These are phyloP conservation scores for Ectropis crepuscularia DNA, from an alignment of 2,888 invertebrate genomes.

Conservation along the genomic window DNA sequence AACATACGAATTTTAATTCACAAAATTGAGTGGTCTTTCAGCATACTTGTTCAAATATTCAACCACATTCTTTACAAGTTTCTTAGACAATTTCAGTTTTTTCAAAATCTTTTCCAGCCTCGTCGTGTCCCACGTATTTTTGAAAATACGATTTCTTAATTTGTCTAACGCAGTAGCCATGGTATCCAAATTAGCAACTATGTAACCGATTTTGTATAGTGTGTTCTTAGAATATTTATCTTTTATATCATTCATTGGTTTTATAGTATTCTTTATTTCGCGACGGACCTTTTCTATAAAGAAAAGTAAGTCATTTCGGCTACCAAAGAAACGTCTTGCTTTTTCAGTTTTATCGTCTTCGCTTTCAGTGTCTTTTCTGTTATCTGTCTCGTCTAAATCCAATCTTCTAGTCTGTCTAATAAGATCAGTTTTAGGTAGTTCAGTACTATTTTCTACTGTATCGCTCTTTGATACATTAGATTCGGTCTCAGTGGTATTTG, in stretches of 20 bases:
- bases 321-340: neutral
- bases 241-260: constrained; percentile 13
- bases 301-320: constrained; percentile 1
- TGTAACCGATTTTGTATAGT: constrained; percentile 55
- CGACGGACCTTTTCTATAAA: constrained; percentile 6
- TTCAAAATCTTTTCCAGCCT: constrained; percentile 10
- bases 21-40: neutral
- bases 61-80: constrained; percentile 16
- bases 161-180: constrained; percentile 51
- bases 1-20: neutral
- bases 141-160: constrained; percentile 9
- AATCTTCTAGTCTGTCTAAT: neutral
- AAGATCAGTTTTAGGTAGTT: neutral
- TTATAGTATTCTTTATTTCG: constrained; percentile 15
- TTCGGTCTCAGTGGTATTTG: neutral
- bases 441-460: neutral
- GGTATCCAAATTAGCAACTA: constrained; percentile 59
- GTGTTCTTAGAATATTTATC: constrained; percentile 42
- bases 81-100: constrained; percentile 15
- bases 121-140: neutral
- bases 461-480: neutral
- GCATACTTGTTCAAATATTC: constrained; percentile 3
- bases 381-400: neutral
- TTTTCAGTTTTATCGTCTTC: neutral
- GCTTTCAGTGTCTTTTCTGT: neutral